Evolutionary conservation across 1,140 invertebrate species (phyloP), one percentile per base, ranked within the genome.

Genomic region (Meteorus sp.): DNA sequence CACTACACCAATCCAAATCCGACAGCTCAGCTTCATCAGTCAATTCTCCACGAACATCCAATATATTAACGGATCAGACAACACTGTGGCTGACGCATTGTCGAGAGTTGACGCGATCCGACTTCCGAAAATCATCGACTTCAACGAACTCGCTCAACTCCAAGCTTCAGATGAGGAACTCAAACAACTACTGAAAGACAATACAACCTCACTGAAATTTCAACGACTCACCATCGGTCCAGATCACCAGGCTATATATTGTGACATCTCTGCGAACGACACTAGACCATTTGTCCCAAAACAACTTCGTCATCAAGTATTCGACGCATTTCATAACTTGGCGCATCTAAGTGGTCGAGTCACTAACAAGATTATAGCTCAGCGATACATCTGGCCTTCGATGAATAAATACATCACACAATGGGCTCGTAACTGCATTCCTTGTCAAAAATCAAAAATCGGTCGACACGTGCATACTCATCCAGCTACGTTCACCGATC

Each of bases 381-480:
- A 56, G 17, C 48, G 48, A 29, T 67, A 45, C 44, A 48, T 63
- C 15, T 39, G 31, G 19, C 72, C 70, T 3, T 11, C 3, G 3
- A 63, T 73, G 19, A 52, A 53, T 9, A 55, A 56, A 5, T 71
- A 72, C 29, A 39, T 58, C n/a, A 41, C 35, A 9, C 19, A 61
- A 8, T 73, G 67, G 69, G 58, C 59, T 4, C 52, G 43, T 9
- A 45, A 20, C 5, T 74, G 69, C 29, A 7, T 70, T 0, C 17
- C 44, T 2, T 74, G 70, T 37, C 70, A 73, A 47, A n/a, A 39
- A 17, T 20, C 61, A 6, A 75, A 75, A 62, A 55, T 74, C 2
- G 13, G 45, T 3, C 52, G 68, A 9, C 68, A 72, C 54, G 63
- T 54, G 7, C 23, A 23, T 20, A 20, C 15, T 0, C 2, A 19